Percentiles rank a stretch among this genome's conserved stretches.
Evolutionary conservation across 2,113 vertebrate genomes (phyloP).

Genomic region (Oxyruncus cristatus): DNA sequence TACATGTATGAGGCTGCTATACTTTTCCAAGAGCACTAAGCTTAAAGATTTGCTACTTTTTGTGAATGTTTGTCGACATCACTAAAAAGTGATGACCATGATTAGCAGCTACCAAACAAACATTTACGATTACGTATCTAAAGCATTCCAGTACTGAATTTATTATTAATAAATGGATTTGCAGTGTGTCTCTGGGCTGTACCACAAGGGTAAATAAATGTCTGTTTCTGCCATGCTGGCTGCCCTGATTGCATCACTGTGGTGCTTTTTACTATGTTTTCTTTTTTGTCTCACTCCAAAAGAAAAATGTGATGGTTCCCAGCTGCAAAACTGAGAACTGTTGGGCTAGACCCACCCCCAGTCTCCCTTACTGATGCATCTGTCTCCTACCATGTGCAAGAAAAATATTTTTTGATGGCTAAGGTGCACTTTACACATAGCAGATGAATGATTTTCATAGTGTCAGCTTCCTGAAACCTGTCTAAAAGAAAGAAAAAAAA

Average conservation of each 20-base stretch:
- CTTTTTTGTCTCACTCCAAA: not conserved
- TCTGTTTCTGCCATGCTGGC: not conserved
- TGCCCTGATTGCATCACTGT: not conserved
- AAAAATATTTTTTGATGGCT: not conserved
- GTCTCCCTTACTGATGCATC: not conserved
- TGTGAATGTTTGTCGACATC: not conserved
- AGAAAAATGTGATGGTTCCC: not conserved
- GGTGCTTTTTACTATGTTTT: not conserved
- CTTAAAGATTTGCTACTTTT: not conserved
- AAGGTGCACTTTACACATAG: not conserved
- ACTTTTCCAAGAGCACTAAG: not conserved
- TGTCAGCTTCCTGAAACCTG: not conserved
- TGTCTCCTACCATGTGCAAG: not conserved
- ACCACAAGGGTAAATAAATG: not conserved
- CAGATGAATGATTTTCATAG: not conserved
- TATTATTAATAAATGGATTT: not conserved
- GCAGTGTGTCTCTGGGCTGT: not conserved
- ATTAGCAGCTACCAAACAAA: not conserved
- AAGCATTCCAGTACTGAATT: not conserved
- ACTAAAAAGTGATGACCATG: not conserved
- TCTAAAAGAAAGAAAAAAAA: not conserved
- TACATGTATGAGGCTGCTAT: not conserved
- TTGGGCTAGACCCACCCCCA: not conserved
- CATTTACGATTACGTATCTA: not conserved
- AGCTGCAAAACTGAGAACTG: not conserved